Evolutionary conservation across 2,113 vertebrate genomes (phyloP).

Genomic region (Electrona antarctica): DNA sequence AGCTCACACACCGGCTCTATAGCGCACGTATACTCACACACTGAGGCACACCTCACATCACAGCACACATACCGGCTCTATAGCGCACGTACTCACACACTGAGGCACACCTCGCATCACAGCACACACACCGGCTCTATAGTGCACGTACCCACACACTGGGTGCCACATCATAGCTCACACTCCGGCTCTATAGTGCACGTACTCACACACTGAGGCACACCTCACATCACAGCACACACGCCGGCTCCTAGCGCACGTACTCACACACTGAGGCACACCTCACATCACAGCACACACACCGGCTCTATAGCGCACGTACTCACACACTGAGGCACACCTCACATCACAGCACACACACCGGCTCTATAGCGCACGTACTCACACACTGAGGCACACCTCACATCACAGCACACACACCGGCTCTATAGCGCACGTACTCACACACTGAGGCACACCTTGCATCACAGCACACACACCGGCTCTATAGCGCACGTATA

Average conservation of each 20-base stretch:
- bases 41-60: slow-evolving; percentile 40
- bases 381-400: slow-evolving; percentile 58
- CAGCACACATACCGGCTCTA: slow-evolving; percentile 44
- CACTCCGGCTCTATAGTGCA: not conserved
- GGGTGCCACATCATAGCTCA: not conserved
- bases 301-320: slow-evolving; percentile 48
- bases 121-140: slow-evolving; percentile 23
- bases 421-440: slow-evolving; percentile 4
- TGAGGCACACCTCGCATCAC: slow-evolving; percentile 42
- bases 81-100: slow-evolving; percentile 54
- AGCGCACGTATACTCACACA: slow-evolving; percentile 51
- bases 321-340: slow-evolving; percentile 57
- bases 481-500: not conserved
- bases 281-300: slow-evolving; percentile 24
- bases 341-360: slow-evolving; percentile 19
- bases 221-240: not conserved
- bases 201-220: not conserved
- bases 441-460: not conserved
- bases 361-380: slow-evolving; percentile 50
- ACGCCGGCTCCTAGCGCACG: too few relatives aligned
- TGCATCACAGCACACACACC: not conserved
- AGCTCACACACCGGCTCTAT: slow-evolving; percentile 44
- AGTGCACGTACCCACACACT: slow-evolving; percentile 13
- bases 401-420: slow-evolving; percentile 28
- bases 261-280: slow-evolving; percentile 59